Percentiles rank a stretch among this genome's conserved stretches.
These are phyloP conservation scores for Steatornis caripensis DNA, from an alignment of 2,113 vertebrate genomes.

Conservation along the genomic window DNA sequence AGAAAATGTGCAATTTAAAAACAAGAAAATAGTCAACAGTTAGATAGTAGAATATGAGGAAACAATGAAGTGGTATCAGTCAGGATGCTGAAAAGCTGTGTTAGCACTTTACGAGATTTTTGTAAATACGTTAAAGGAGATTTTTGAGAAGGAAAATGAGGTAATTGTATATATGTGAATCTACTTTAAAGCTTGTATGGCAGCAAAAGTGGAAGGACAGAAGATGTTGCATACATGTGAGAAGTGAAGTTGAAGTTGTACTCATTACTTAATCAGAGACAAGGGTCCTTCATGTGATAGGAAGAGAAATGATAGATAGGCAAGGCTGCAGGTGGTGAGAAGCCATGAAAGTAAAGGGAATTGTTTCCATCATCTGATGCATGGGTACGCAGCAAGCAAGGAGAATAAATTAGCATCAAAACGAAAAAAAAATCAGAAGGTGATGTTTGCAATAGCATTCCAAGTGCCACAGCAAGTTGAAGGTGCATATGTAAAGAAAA, in stretches of 20 bases:
- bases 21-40: neutral
- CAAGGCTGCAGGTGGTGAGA: neutral
- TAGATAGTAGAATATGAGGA: neutral
- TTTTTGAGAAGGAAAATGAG: neutral
- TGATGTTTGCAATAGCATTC: accelerated
- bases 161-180: neutral
- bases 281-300: neutral
- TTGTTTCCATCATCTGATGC: neutral
- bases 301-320: neutral
- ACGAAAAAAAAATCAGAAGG: neutral
- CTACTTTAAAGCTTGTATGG: neutral
- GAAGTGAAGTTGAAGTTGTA: neutral
- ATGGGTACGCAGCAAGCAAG: neutral
- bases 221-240: neutral
- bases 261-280: neutral
- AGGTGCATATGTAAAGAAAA: neutral
- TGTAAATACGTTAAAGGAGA: neutral
- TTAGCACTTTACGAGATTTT: neutral
- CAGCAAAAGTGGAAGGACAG: neutral
- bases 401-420: neutral
- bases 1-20: neutral
- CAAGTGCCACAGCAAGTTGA: neutral
- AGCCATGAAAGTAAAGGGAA: neutral
- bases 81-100: neutral
- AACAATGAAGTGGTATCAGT: neutral